Evolutionary conservation across 2,888 invertebrate genomes (phyloP), one percentile per base, ranked within the genome.

Genomic region (Sinodicranocentrus sp.): DNA sequence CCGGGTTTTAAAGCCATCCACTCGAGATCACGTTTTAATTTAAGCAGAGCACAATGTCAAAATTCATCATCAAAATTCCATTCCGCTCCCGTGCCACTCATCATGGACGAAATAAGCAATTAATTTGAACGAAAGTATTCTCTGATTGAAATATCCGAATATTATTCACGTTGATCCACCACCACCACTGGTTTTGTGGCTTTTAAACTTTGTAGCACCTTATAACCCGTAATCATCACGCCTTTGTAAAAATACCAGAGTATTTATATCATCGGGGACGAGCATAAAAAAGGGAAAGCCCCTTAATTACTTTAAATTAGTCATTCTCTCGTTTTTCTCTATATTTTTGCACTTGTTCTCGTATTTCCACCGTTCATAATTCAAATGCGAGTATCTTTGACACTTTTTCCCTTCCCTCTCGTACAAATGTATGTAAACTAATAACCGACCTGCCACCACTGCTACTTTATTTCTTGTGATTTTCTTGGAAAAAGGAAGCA

Each of bases 41-140:
- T 33, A 10, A 33, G 33, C 33, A 33, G 33, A 33, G 33, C 10
- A n/a, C n/a, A n/a, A 33, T 33, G 33, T 33, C 3, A 33, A 10
- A 48, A 48, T 48, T 33, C 33, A 33, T 33, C 33, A 33, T 57
- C 57, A 57, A 57, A 57, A 57, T 57, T 57, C 57, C 57, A 57
- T 57, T 57, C 57, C 21, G 23, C 21, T 21, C 8, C 15, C 8
- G 15, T 48, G 17, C 8, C 48, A 3, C 48, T 8, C 6, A n/a
- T 48, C n/a, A 13, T 8, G 13, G 13, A 39, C 48, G 48, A 13
- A 48, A 10, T 23, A 15, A 21, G 5, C 57, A 6, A 21, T 57
- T 57, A 57, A 57, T 57, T 23, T 17, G 21, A 57, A 6, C 6
- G 15, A 57, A 57, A 57, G 21, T 57, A 57, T 57, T 10, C 33